Evolutionary conservation across 2,888 invertebrate species (phyloP).

Genomic region (Gymnosoma rotundatum): DNA sequence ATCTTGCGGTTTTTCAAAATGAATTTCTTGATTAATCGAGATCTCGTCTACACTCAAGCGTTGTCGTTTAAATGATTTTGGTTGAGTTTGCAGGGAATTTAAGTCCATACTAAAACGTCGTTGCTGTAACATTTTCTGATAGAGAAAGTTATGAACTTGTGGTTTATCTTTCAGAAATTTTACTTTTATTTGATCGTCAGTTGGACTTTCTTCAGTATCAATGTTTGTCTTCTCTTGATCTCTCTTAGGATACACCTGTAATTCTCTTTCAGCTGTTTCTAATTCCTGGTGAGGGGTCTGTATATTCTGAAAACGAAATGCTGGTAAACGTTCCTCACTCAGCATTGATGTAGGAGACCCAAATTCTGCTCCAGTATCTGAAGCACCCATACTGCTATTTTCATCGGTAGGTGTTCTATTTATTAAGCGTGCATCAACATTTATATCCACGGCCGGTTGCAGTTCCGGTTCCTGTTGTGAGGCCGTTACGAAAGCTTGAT

Average conservation of each 20-base stretch:
- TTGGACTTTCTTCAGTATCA: background rate
- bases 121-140: constrained; percentile 7
- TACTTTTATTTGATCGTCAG: background rate
- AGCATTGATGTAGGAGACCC: constrained; percentile 76
- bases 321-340: constrained; percentile 74
- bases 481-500: background rate
- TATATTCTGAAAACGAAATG: constrained; percentile 56
- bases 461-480: constrained; percentile 38
- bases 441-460: constrained; percentile 14
- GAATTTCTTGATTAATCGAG: background rate
- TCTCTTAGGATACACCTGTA: background rate
- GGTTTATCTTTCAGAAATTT: background rate
- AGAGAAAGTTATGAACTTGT: background rate
- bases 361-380: constrained; percentile 75
- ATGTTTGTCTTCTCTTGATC: background rate
- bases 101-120: constrained; percentile 44
- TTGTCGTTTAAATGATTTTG: constrained; percentile 15
- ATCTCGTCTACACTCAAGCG: constrained; percentile 36
- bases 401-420: constrained; percentile 73
- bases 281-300: constrained; percentile 57
- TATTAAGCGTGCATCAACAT: constrained; percentile 40
- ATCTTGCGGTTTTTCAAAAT: background rate
- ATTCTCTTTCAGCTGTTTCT: constrained; percentile 27
- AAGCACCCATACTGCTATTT: constrained; percentile 74
- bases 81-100: background rate